Conservation (phyloP, 2,113 vertebrate genomes). For the Tachysurus vachellii region DNA sequence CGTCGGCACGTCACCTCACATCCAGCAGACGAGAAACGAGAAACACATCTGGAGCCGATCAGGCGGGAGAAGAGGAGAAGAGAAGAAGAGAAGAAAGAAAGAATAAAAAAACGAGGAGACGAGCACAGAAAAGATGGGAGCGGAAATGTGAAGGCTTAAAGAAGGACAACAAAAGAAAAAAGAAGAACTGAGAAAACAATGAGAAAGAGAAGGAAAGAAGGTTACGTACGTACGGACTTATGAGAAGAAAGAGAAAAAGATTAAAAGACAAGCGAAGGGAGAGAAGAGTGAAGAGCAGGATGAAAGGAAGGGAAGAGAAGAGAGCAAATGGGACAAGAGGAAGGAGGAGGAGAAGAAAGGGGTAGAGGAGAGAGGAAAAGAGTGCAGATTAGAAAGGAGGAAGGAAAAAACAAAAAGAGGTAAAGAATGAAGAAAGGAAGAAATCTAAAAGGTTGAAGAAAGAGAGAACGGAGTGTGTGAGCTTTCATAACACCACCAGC, state of each 20-base stretch:
- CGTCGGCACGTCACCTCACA: constrained; percentile 9
- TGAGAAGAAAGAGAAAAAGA: neutral
- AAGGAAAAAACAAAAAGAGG: neutral
- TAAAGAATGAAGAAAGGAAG: neutral
- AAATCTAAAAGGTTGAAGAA: neutral
- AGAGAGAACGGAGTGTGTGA: neutral
- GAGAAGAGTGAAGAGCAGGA: neutral
- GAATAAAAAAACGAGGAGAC: neutral
- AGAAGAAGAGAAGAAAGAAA: neutral
- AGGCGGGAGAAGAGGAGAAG: neutral
- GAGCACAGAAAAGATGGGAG: too few relatives aligned
- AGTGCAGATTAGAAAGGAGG: too few relatives aligned
- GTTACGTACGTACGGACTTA: too few relatives aligned
- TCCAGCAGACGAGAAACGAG: neutral
- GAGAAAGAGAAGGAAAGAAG: neutral
- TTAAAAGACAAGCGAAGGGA: neutral
- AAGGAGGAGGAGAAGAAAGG: neutral
- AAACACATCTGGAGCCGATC: constrained; percentile 10
- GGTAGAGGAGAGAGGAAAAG: neutral
- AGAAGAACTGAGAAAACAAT: neutral
- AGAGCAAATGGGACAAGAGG: constrained; percentile 4
- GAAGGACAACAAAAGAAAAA: neutral
- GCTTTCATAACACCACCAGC: neutral
- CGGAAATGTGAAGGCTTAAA: neutral
- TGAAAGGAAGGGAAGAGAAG: constrained; percentile 27